Base-by-base conservation (phyloP, 2,113 vertebrate species). In the Heloderma charlesbogerti region DNA sequence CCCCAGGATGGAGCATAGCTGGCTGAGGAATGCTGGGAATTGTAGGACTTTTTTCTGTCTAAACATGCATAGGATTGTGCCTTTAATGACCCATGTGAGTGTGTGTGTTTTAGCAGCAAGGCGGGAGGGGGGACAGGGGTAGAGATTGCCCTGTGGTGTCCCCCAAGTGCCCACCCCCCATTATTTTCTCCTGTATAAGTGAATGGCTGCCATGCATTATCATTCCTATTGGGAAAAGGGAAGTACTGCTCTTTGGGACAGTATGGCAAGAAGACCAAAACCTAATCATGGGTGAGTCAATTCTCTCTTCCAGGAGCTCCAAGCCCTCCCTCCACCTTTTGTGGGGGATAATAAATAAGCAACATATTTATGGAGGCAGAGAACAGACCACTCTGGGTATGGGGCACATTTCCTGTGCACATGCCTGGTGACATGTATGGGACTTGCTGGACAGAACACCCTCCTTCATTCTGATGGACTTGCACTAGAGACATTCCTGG, bases 391-490 rank as follows among this genome's bases (percentile, higher is more conserved):
- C 84, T 34, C 27, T 16, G 15, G 45, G 31, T 72, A 13, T 27
- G 40, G 22, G 1, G 45, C 77, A 12, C 45, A 51, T 20, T 1
- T 87, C 25, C n/a, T 74, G 72, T 72, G 22, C 51, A 54, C n/a
- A 8, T 34, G 31, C 7, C 40, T 10, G 2, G 12, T 18, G 27
- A 45, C n/a, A 79, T 5, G 27, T 16, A 20, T 40, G 1, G 40
- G 3, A 1, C 51, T 3, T 34, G 1, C 1, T 12, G 8, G n/a
- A 2, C 6, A 40, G n/a, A 25, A 13, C 29, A 6, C 13, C n/a
- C 60, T 48, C 31, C 4, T 16, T 37, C 7, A 15, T 51, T 27
- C 7, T 25, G 25, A 0, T 29, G 57, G 13, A 20, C 25, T 40
- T 57, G 12, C 16, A 40, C 0, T 20, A 37, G 25, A 51, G 63